Evolutionary conservation across 2,113 vertebrate species (phyloP).

Genomic region (Macrotis lagotis): DNA sequence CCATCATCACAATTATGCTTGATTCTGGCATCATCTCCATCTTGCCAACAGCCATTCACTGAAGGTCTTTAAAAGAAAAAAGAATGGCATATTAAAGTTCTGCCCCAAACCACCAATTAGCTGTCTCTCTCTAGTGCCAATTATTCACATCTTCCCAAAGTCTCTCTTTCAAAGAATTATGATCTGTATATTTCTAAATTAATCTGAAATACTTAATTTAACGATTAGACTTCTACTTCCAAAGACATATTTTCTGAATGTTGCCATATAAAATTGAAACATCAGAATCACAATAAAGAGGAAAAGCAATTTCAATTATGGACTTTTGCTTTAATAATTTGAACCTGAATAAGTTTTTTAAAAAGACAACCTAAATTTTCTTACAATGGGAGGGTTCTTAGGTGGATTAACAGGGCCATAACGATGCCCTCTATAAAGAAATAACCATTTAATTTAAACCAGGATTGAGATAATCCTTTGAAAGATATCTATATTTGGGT

Average conservation of each 20-base stretch:
- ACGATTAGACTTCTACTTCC: not conserved
- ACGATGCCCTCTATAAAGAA: not conserved
- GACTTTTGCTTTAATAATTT: not conserved
- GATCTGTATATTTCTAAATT: accelerated
- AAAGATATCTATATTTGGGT: not conserved
- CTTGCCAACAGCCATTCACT: not conserved
- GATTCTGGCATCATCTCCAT: constrained; percentile 33
- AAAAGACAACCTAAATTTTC: not conserved
- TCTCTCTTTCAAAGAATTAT: not conserved
- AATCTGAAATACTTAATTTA: not conserved
- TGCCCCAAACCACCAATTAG: constrained; percentile 16
- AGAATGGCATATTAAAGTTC: constrained; percentile 39
- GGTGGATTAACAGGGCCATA: not conserved
- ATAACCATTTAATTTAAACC: not conserved
- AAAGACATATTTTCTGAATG: not conserved
- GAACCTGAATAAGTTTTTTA: not conserved
- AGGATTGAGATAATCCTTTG: not conserved
- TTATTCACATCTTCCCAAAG: constrained; percentile 30
- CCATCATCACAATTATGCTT: constrained; percentile 14
- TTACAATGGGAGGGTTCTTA: not conserved
- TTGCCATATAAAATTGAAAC: not conserved
- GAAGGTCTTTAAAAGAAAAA: constrained; percentile 7
- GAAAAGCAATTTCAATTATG: constrained; percentile 6
- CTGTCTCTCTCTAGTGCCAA: not conserved
- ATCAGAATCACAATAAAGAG: constrained; percentile 15